Base-by-base conservation (phyloP, 2,797 vertebrate genomes). In the Apogon talboti region DNA sequence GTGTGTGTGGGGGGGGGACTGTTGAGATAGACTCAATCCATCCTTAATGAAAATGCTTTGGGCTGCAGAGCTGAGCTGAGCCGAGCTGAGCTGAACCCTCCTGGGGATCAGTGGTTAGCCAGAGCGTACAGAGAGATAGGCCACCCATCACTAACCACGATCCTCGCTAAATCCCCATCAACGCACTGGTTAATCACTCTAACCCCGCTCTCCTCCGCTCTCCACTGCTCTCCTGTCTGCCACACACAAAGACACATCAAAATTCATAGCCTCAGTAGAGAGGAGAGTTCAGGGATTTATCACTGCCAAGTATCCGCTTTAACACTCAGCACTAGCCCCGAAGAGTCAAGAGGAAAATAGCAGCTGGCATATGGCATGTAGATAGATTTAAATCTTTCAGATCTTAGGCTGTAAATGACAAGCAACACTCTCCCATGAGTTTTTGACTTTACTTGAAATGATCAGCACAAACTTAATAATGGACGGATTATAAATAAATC, bases 1-100 rank as follows among this genome's bases (percentile, higher is more conserved):
- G 7, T 33, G 30, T 3, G 30, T 3, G 30, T 1, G 6, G 30
- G 33, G 9, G 33, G 71, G 76, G 72, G 82, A 61, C 82, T 89
- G 86, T 92, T 89, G 91, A 92, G 96, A 96, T 95, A 91, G 94
- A 94, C 96, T 95, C 96, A 96, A 96, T 97, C 96, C 96, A 87
- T 94, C 96, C 96, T 98, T 99, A 98, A 99, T 99, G 97, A 99
- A 98, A 98, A 96, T 94, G 90, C 96, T 96, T 94, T 95, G 92
- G 93, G 93, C 95, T 94, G 93, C 93, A 92, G 95, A 96, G 94
- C 95, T 95, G 95, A 95, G 93, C 87, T 78, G 79, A 80, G 93
- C 87, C 76, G 79, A 80, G 83, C 95, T 95, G 95, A 95, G 93
- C 91, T 87, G 82, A 90, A 89, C 95, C 81, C 92, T 91, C 88